Percentiles rank a stretch among this genome's conserved stretches.
phyloP scores from a whole-genome alignment of 2,113 vertebrate species.

The Dasyornis broadbenti region DNA sequence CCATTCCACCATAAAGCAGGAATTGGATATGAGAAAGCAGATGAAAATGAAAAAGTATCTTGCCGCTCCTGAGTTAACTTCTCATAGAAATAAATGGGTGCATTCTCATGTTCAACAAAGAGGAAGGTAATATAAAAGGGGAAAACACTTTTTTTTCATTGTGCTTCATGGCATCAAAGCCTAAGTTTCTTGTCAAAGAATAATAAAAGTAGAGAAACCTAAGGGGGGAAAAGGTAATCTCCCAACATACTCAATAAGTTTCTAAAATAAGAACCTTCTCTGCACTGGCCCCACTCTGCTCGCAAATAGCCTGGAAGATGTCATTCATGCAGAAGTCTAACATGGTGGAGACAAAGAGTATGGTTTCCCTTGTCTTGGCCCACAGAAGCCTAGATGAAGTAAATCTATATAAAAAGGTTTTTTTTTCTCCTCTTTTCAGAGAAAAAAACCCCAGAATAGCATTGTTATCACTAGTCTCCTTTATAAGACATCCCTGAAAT shows the following conservation, averaged over 20 bases:
- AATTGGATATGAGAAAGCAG: slow-evolving; percentile 13
- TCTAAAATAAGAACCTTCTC: neutral
- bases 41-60: slow-evolving; percentile 17
- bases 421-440: neutral
- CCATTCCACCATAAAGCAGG: slow-evolving; percentile 6
- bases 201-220: neutral
- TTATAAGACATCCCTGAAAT: neutral
- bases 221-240: neutral
- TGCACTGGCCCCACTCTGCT: neutral
- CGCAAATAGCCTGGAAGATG: neutral
- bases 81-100: slow-evolving; percentile 4
- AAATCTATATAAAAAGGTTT: neutral
- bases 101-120: neutral
- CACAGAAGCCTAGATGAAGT: neutral
- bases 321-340: neutral
- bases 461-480: neutral
- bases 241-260: neutral
- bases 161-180: slow-evolving; percentile 16
- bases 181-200: neutral
- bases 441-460: neutral
- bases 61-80: neutral
- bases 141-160: slow-evolving; percentile 12
- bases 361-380: neutral
- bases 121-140: neutral
- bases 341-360: neutral